These are phyloP conservation scores for Pseudocheirus occidentalis DNA, from an alignment of 2,797 vertebrate genomes.

Conservation along the genomic window DNA sequence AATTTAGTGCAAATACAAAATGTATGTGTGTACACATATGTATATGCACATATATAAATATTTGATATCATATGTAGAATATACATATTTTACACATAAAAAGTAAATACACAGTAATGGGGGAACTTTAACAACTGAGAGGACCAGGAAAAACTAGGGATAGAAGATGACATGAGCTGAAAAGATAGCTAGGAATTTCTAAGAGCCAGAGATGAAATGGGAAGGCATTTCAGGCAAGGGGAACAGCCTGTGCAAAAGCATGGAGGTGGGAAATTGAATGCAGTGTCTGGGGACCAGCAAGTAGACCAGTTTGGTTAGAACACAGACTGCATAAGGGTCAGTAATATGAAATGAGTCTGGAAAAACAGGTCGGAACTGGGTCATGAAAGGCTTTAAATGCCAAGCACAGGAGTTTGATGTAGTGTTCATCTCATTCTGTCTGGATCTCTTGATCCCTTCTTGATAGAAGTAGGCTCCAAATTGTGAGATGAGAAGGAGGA, in stretches of 20 bases:
- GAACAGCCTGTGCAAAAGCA: background rate
- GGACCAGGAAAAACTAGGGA: background rate
- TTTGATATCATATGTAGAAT: background rate
- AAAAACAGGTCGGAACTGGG: background rate
- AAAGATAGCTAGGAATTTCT: background rate
- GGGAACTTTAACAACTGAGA: background rate
- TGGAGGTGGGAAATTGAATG: background rate
- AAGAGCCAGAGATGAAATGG: background rate
- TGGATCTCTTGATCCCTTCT: background rate
- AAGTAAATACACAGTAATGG: background rate
- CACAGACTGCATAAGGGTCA: background rate
- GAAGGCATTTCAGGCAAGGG: background rate
- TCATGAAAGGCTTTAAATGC: background rate
- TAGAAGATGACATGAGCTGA: background rate
- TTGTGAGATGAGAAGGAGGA: background rate
- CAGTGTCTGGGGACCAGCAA: background rate
- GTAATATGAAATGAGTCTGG: background rate
- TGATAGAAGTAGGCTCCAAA: background rate
- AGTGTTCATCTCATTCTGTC: background rate
- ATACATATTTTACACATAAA: background rate
- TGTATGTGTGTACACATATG: background rate
- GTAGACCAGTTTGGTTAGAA: background rate
- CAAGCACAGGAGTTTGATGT: background rate
- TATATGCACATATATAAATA: background rate
- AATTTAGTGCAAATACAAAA: background rate